phyloP scores from a whole-genome alignment of 1,140 invertebrate species.

The Lamellibrachia luymesi region DNA sequence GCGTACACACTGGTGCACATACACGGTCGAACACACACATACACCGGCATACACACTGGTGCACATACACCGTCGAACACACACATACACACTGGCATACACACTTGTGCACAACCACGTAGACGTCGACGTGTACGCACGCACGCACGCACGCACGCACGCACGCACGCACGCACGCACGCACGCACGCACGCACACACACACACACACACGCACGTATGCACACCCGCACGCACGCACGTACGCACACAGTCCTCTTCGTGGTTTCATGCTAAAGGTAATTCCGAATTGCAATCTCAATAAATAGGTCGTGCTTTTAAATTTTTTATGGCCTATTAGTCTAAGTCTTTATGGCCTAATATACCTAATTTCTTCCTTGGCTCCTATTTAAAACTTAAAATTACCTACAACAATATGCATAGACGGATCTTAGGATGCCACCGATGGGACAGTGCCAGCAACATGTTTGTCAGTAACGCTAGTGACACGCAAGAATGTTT shows the following conservation, averaged over 20 bases:
- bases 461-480: too few relatives aligned
- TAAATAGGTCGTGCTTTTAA: too few relatives aligned
- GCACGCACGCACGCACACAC: neutral
- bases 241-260: constrained; percentile 10
- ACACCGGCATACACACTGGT: neutral
- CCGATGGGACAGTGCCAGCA: too few relatives aligned
- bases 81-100: neutral
- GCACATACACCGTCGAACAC: neutral
- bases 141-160: neutral
- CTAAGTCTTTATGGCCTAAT: too few relatives aligned
- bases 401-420: too few relatives aligned
- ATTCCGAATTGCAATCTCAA: too few relatives aligned
- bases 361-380: too few relatives aligned
- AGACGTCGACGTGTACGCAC: neutral
- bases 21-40: constrained; percentile 19
- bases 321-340: too few relatives aligned
- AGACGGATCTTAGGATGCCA: too few relatives aligned
- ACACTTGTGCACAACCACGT: neutral
- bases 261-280: too few relatives aligned
- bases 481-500: too few relatives aligned
- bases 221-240: constrained; percentile 11
- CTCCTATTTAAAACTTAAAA: too few relatives aligned
- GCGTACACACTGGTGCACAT: neutral
- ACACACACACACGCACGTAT: neutral
- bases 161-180: neutral